A percentile compares a stretch with the other conserved stretches of the same genome.
Conservation (phyloP, 2,797 vertebrate genomes). For the Halcyon smyrnensis region DNA sequence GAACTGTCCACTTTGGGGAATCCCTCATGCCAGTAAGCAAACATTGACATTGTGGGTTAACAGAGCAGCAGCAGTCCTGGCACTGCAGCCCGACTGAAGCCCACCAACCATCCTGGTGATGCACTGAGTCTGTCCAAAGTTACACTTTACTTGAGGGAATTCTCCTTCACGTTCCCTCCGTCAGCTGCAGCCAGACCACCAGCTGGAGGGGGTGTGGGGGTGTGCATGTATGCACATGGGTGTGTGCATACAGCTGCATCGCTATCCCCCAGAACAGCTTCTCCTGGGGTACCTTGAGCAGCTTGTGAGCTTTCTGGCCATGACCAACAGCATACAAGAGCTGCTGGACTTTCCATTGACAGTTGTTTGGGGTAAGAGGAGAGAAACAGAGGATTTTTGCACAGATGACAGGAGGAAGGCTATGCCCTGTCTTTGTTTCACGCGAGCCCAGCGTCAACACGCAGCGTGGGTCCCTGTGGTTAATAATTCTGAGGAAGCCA, state of each 20-base stretch:
- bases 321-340: rapidly evolving
- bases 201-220: not conserved
- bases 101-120: not conserved
- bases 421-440: not conserved
- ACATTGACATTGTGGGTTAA: not conserved
- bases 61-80: not conserved
- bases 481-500: not conserved
- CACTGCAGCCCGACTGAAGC: not conserved
- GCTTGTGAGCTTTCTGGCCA: not conserved
- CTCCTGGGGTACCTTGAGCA: not conserved
- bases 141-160: not conserved
- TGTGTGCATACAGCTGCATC: rapidly evolving
- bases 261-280: not conserved
- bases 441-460: not conserved
- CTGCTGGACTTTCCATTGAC: not conserved
- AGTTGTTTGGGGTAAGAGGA: not conserved
- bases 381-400: not conserved
- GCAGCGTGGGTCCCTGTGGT: rapidly evolving
- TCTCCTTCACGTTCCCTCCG: not conserved
- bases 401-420: not conserved
- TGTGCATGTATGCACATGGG: too few species aligned
- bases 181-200: not conserved
- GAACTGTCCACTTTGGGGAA: not conserved
- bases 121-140: not conserved
- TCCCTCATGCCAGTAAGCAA: not conserved